Conservation (phyloP, 2,888 invertebrate genomes). For the Brenthis daphne region DNA sequence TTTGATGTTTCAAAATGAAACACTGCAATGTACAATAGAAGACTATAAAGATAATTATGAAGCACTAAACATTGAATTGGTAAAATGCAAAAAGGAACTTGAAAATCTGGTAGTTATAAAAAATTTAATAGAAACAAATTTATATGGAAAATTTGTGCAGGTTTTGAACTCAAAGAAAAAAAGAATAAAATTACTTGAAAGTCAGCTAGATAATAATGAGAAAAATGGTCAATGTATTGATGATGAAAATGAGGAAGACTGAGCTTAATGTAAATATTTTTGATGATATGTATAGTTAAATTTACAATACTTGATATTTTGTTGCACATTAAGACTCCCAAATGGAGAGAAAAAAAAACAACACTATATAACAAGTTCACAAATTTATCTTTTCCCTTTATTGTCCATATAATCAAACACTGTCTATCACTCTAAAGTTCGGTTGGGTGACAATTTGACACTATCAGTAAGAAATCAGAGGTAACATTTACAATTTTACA, state of each 20-base stretch:
- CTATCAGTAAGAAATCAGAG: too few relatives aligned
- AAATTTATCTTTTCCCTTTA: too few relatives aligned
- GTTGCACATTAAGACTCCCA: too few relatives aligned
- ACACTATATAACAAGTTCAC: too few relatives aligned
- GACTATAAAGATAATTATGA: conserved; percentile 42
- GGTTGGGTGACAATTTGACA: too few relatives aligned
- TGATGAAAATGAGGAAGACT: neutral
- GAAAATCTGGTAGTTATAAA: conserved; percentile 57
- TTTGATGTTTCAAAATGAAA: conserved; percentile 55
- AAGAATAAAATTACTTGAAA: conserved; percentile 62
- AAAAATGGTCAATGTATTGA: conserved; percentile 18
- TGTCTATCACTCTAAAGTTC: too few relatives aligned
- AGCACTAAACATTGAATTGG: conserved; percentile 47
- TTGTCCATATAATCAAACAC: too few relatives aligned
- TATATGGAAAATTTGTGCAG: conserved; percentile 67
- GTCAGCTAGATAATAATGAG: conserved; percentile 46
- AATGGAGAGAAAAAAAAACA: too few relatives aligned
- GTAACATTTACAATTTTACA: too few relatives aligned
- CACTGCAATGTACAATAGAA: conserved; percentile 45
- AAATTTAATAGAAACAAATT: conserved; percentile 52
- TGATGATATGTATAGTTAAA: too few relatives aligned
- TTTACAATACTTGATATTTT: too few relatives aligned
- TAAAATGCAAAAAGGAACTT: conserved; percentile 54
- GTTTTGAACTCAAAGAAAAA: conserved; percentile 67
- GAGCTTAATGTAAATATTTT: neutral